phyloP scores from a whole-genome alignment of 2,797 vertebrate genomes.

The Sebastiscus tertius region DNA sequence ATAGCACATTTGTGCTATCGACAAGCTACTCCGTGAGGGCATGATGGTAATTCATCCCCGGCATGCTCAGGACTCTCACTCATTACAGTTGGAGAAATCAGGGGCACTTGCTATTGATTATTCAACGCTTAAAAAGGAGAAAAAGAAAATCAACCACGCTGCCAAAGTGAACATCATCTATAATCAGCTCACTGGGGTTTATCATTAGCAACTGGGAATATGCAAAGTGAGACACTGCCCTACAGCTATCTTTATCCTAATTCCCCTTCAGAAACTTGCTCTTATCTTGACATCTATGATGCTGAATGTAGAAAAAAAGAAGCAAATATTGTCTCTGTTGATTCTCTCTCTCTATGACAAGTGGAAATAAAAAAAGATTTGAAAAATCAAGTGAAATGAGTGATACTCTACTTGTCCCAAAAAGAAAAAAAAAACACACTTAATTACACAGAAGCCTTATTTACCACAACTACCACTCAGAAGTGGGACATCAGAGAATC shows the following conservation, averaged over 20 bases:
- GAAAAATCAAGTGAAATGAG: neutral
- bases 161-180: slow-evolving; percentile 36
- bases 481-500: neutral
- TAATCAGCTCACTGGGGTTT: slow-evolving; percentile 49
- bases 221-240: slow-evolving; percentile 17
- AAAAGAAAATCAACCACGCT: slow-evolving; percentile 26
- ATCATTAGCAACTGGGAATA: slow-evolving; percentile 27
- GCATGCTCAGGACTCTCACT: slow-evolving; percentile 36
- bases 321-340: neutral
- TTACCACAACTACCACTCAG: neutral
- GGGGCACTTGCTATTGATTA: slow-evolving; percentile 61
- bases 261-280: neutral
- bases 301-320: neutral
- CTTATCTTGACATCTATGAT: neutral
- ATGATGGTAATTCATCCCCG: slow-evolving; percentile 65
- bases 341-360: neutral
- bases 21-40: slow-evolving; percentile 54
- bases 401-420: neutral
- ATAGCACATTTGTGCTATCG: slow-evolving; percentile 68
- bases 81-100: slow-evolving; percentile 54
- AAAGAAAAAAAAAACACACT: neutral
- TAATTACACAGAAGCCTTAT: neutral
- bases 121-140: slow-evolving; percentile 32
- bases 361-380: neutral
- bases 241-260: neutral